phyloP scores from a whole-genome alignment of 2,888 invertebrate genomes.

The Volucella inflata region DNA sequence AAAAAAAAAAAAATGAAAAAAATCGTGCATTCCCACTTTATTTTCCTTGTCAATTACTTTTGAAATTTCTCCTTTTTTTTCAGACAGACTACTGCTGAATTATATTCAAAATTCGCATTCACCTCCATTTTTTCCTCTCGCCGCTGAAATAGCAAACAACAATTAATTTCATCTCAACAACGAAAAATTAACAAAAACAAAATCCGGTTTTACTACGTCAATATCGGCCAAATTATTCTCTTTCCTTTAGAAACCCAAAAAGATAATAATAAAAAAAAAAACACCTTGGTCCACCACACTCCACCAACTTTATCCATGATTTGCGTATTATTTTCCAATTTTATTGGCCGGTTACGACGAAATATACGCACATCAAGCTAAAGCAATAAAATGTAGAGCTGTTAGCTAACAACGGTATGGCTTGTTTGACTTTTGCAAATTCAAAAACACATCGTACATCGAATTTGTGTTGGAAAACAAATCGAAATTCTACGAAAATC shows the following conservation, averaged over 20 bases:
- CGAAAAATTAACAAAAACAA: constrained; percentile 41
- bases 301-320: constrained; percentile 12
- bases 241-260: no score
- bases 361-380: constrained; percentile 50
- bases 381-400: constrained; percentile 47
- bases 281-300: constrained; percentile 39
- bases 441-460: neutral
- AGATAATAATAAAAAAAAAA: no score
- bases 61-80: constrained; percentile 2
- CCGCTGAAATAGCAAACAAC: constrained; percentile 30
- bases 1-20: neutral
- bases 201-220: constrained; percentile 64
- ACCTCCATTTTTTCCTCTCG: neutral
- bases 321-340: constrained; percentile 11
- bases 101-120: constrained; percentile 9
- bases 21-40: constrained; percentile 29
- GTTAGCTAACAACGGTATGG: constrained; percentile 26
- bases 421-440: constrained; percentile 13
- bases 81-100: neutral
- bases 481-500: constrained; percentile 30
- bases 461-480: neutral
- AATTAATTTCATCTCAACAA: constrained; percentile 52
- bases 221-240: constrained; percentile 22
- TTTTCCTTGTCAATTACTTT: constrained; percentile 12
- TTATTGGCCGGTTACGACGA: constrained; percentile 29